These are phyloP conservation scores for Chelon labrosus DNA, from an alignment of 2,797 vertebrate genomes.

Conservation along the genomic window DNA sequence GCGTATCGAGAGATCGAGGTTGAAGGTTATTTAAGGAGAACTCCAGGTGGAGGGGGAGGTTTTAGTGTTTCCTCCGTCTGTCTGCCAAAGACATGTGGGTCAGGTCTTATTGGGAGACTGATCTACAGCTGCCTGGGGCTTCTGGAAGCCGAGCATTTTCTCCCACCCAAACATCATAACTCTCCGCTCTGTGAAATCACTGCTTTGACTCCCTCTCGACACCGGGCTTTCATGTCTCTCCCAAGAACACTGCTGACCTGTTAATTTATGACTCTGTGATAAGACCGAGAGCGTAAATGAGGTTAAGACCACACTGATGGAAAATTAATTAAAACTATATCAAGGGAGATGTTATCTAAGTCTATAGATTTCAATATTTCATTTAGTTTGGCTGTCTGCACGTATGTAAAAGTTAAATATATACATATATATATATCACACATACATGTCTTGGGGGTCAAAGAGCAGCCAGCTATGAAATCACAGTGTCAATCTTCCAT, in stretches of 20 bases:
- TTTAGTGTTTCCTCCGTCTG: conserved; percentile 29
- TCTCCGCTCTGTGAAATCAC: conserved; percentile 29
- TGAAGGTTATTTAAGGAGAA: conserved; percentile 13
- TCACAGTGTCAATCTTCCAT: conserved; percentile 6
- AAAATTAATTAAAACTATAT: conserved; percentile 12
- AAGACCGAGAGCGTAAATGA: conserved; percentile 15
- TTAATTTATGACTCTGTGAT: conserved; percentile 40
- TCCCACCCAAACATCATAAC: conserved; percentile 36
- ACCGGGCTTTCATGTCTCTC: conserved; percentile 32
- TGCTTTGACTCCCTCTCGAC: conserved; percentile 7
- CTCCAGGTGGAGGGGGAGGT: conserved; percentile 14
- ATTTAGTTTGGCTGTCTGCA: neutral
- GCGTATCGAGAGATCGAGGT: neutral
- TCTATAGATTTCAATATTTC: conserved; percentile 9
- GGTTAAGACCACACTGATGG: conserved; percentile 1
- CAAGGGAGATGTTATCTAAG: neutral
- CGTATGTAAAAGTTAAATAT: conserved; percentile 1
- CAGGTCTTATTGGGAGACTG: conserved; percentile 28
- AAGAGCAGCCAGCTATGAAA: conserved; percentile 1
- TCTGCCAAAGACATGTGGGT: conserved; percentile 34
- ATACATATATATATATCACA: conserved; percentile 1
- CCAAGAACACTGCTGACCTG: conserved; percentile 9
- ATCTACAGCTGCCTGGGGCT: conserved; percentile 38
- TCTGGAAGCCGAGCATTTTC: conserved; percentile 10
- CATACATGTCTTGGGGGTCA: conserved; percentile 12